A percentile compares a stretch with the other conserved stretches of the same genome.
Conservation (phyloP, 2,797 vertebrate species). For the Anabacerthia variegaticeps region DNA sequence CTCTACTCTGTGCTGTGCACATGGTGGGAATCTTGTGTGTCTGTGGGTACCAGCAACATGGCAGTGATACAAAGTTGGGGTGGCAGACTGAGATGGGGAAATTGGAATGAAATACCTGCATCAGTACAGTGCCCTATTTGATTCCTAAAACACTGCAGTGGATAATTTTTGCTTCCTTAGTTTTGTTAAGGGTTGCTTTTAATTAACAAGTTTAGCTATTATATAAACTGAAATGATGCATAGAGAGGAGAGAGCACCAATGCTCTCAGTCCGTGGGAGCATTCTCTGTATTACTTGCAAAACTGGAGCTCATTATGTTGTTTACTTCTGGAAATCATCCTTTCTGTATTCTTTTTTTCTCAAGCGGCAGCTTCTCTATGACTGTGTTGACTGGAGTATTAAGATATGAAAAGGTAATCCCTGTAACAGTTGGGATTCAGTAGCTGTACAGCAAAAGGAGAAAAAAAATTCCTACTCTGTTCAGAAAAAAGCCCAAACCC, state of each 20-base stretch:
- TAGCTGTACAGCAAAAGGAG: neutral
- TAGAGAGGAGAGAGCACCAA: neutral
- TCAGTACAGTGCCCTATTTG: neutral
- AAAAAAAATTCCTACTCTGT: neutral
- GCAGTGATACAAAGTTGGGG: neutral
- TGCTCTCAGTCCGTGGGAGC: neutral
- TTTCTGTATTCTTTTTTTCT: neutral
- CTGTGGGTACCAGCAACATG: neutral
- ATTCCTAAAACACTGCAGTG: neutral
- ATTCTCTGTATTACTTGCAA: neutral
- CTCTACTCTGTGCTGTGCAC: neutral
- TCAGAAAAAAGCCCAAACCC: neutral
- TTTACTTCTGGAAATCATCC: constrained; percentile 1
- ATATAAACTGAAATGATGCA: neutral
- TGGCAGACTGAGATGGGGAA: neutral
- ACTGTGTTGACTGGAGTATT: constrained; percentile 8
- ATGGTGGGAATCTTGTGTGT: neutral
- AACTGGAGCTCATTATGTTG: neutral
- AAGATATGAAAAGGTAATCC: constrained; percentile 47
- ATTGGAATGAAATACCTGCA: neutral
- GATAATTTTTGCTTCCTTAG: neutral
- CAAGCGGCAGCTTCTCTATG: neutral
- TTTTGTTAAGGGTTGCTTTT: neutral
- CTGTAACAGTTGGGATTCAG: constrained; percentile 11
- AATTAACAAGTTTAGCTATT: neutral